Base-by-base conservation (phyloP, 2,113 vertebrate genomes). In the Pollachius pollachius region DNA sequence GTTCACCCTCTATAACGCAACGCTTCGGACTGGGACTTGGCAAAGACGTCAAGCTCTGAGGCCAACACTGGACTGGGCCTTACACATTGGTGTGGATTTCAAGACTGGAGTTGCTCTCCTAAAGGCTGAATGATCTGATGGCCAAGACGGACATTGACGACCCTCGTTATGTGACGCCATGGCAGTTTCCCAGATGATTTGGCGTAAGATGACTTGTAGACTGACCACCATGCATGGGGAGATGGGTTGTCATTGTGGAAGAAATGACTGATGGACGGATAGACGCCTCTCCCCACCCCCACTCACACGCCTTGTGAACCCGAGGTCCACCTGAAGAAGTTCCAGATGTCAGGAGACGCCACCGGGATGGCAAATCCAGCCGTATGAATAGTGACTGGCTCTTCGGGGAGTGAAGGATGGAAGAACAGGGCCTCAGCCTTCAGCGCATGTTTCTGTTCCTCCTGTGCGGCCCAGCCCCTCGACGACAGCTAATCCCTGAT, bases 401-500 rank as follows among this genome's bases (percentile, higher is more conserved):
- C 27, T 74, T 37, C 67, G 64, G 64, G 41, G 8, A 82, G 73
- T 69, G 75, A 74, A 82, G 85, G 80, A 79, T 69, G 70, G 85
- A 92, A 89, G 90, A 91, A 73, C 76, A 64, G 76, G 62, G 78
- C 84, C 72, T 68, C 77, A 75, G 48, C 61, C 77, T 19, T 3
- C 87, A 73, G 57, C 87, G 93, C 97, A 92, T 95, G 92, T 94
- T 91, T 84, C 95, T 91, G 96, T 94, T 97, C 89, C 95, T 88
- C 94, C 92, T 94, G 85, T 97, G 93, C 93, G 94, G 93, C 94
- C 91, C 81, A 89, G 93, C 93, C 94, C 92, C 93, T 93, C 92
- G 94, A 95, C 97, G 94, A 92, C 93, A 94, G 92, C 94, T 98
- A 95, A 96, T 95, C 81, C 89, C 91, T 81, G 95, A 97, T 93